Percentiles rank a stretch among this genome's conserved stretches.
Conservation (phyloP, 2,113 vertebrate genomes). For the Oryzias javanicus region DNA sequence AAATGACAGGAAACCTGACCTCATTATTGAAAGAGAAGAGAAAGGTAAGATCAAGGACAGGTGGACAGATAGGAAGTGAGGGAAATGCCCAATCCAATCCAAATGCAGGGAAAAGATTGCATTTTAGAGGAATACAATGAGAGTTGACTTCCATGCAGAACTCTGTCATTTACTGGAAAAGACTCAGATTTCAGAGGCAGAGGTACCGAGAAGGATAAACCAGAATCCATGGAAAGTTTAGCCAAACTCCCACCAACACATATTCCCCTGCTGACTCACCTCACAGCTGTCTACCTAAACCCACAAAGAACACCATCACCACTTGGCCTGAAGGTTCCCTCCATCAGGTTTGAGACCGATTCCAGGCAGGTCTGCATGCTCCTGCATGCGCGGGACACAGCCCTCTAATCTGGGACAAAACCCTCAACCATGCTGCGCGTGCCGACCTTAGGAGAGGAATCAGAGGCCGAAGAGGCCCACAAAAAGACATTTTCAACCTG, state of each 20-base stretch:
- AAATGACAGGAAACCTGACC: too few relatives aligned
- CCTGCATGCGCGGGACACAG: neutral
- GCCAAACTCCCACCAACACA: neutral
- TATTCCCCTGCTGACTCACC: neutral
- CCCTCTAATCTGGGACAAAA: neutral
- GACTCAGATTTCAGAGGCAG: too few relatives aligned
- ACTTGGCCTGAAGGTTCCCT: neutral
- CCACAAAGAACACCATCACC: neutral
- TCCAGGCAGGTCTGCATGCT: neutral
- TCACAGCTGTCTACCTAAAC: neutral
- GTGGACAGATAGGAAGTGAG: too few relatives aligned
- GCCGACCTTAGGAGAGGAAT: neutral
- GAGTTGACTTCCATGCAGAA: too few relatives aligned
- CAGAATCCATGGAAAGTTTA: neutral
- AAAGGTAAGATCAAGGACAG: too few relatives aligned
- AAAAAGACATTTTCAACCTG: neutral
- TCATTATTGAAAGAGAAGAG: too few relatives aligned
- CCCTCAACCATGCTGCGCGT: neutral
- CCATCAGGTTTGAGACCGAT: neutral
- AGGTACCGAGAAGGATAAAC: too few relatives aligned
- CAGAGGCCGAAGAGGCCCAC: too few relatives aligned
- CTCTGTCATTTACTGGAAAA: too few relatives aligned
- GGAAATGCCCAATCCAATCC: too few relatives aligned
- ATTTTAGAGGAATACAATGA: too few relatives aligned
- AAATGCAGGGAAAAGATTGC: too few relatives aligned